phyloP scores from a whole-genome alignment of 2,797 vertebrate genomes.

The Leuciscus waleckii region DNA sequence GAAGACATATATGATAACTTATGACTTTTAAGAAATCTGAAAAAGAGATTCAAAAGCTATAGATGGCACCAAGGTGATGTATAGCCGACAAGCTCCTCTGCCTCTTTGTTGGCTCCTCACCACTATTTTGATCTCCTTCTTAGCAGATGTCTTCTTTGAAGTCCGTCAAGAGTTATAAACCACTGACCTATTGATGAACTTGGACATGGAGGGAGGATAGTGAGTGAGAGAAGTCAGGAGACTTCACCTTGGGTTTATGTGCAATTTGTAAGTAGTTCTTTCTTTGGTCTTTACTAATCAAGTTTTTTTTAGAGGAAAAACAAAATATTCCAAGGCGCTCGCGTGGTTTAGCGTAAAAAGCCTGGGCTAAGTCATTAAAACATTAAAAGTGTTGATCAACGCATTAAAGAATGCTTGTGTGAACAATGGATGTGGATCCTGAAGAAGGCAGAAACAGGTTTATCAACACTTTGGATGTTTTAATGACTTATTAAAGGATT shows the following conservation, averaged over 20 bases:
- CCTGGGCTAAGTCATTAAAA: too few relatives aligned
- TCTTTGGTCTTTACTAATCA: not conserved
- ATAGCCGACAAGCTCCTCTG: not conserved
- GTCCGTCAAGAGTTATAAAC: conserved; percentile 89
- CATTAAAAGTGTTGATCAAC: too few relatives aligned
- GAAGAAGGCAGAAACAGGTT: too few relatives aligned
- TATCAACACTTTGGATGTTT: not conserved
- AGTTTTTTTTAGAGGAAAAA: not conserved
- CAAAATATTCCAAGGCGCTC: not conserved
- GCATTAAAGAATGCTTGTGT: too few relatives aligned
- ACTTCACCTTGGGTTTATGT: not conserved
- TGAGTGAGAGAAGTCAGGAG: conserved; percentile 41
- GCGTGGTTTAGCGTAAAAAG: not conserved
- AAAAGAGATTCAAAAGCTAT: not conserved
- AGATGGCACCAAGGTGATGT: not conserved
- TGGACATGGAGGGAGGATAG: conserved; percentile 32
- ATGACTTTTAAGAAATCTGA: not conserved
- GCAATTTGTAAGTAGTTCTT: not conserved
- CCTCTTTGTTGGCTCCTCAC: conserved; percentile 71
- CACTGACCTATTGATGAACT: conserved; percentile 63
- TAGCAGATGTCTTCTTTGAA: conserved; percentile 88
- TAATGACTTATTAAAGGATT: not conserved
- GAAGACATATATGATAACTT: not conserved
- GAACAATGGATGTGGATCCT: too few relatives aligned
- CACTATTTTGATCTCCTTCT: conserved; percentile 68